Evolutionary conservation across 2,113 vertebrate genomes (phyloP), one percentile per base, ranked within the genome.

Genomic region (Cercopithecus mona): DNA sequence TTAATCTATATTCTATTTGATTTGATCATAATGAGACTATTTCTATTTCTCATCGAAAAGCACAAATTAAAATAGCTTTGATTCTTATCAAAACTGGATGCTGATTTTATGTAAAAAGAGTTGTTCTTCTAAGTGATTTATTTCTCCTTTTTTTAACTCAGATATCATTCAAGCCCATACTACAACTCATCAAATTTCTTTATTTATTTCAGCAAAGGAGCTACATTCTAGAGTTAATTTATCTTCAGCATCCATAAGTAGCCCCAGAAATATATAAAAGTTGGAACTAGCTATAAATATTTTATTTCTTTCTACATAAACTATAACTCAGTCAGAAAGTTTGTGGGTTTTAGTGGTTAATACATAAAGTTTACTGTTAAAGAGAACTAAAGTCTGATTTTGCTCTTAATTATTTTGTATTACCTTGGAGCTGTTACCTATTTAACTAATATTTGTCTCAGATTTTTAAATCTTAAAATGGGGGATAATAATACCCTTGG

Each of bases 401-500:
- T 79, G 61, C 30, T 89, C 27, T 89, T 72, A 68, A 73, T 79
- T 79, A 70, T 81, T 92, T 52, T 57, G 20, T 85, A 35, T 88
- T 93, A 97, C 95, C 96, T 97, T 97, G 92, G 75, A 64, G 52
- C 45, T 90, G n/a, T 87, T 92, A 92, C 83, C 83, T 93, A 95
- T 84, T 95, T 97, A 94, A 90, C 84, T 90, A 81, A 98, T 94
- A 86, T 82, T 87, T 95, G 90, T 90, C 72, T 95, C 93, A 55
- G 90, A 90, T 87, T 97, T 96, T 96, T 85, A 90, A 88, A 96
- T 90, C 87, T 88, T 90, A 88, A 97, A 97, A 94, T 93, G 96
- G 94, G 86, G 92, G 61, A 80, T 98, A 98, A 98, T 96, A 85
- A 96, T 78, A 98, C 80, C 93, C 83, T 96, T 94, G 90, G 87